These are phyloP conservation scores for Phalacrocorax carbo DNA, from an alignment of 2,113 vertebrate genomes.

Conservation along the genomic window DNA sequence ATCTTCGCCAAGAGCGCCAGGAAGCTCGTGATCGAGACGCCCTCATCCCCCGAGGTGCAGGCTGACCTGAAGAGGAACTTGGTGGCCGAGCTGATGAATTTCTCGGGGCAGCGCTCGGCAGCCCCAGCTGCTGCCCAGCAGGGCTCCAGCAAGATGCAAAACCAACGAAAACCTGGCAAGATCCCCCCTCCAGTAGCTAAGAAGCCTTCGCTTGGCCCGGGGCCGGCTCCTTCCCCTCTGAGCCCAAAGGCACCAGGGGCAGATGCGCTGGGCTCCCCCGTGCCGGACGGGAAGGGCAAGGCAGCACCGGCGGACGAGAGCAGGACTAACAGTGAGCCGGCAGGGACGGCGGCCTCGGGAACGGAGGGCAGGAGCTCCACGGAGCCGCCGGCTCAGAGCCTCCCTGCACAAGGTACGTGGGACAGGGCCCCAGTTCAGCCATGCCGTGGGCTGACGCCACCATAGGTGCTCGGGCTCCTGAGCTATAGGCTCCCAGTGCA, in stretches of 20 bases:
- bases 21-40: conserved; percentile 80
- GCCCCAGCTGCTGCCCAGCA: background rate
- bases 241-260: background rate
- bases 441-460: rapidly evolving
- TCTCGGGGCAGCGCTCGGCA: conserved; percentile 70
- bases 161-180: conserved; percentile 73
- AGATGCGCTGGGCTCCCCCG: background rate
- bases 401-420: conserved; percentile 54
- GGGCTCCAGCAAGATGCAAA: conserved; percentile 9
- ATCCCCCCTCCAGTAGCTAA: conserved; percentile 90
- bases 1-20: conserved; percentile 90
- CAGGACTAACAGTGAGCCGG: conserved; percentile 67
- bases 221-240: background rate
- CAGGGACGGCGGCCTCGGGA: conserved; percentile 47
- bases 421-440: background rate
- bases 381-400: conserved; percentile 44
- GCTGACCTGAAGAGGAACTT: conserved; percentile 75
- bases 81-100: conserved; percentile 80
- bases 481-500: rapidly evolving
- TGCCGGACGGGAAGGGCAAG: background rate
- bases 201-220: conserved; percentile 77
- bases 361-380: background rate
- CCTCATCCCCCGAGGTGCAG: conserved; percentile 71
- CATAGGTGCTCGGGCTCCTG: background rate
- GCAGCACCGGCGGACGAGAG: background rate